Base-by-base conservation (phyloP, 30 jellyfish, hydroid and myxozoan species). In the Sanderia malayensis region DNA sequence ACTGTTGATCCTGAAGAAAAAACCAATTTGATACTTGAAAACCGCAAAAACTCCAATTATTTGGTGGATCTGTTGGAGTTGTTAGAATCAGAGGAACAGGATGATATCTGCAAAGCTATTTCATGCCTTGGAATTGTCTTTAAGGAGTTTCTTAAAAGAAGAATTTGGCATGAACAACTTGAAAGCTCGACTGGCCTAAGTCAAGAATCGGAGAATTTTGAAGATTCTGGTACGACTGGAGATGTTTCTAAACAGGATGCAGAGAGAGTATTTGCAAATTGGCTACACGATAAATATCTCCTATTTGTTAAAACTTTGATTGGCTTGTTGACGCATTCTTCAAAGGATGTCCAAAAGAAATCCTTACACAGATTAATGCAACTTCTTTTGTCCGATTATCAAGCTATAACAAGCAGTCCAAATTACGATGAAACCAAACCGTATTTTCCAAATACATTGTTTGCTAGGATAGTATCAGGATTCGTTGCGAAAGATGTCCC, bases 221-320 rank as follows among this genome's bases (percentile, higher is more conserved):
- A 52, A 26, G 59, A 24, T 30, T 61, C 21, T 15, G 77, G 37
- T 8, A 29, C 2, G 26, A 67, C 29, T 58, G 26, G 11, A 6
- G 47, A 7, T 18, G 34, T 8, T 15, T 33, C 58, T 2, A 34
- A 57, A 0, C 26, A 19, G 15, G 67, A 70, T 67, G 84, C 84
- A 21, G 92, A 80, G 65, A 80, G 68, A 53, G 33, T 70, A 0
- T 83, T 17, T 44, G 88, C 79, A 1, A 21, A 27, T n/a, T 83
- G 95, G 95, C 34, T 31, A 22, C 83, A 71, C 30, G 76, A 73
- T n/a, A 55, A 83, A 63, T 83, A 73, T 52, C 46, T 61, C 19
- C 27, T 23, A 8, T 83, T 63, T 25, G 79, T 83, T 10, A 49
- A 44, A 49, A 59, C 25, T 0, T 22, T 82, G 76, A 61, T 71